Conservation (phyloP, 2,888 invertebrate species). For the Lepetodrilus schrolli region DNA sequence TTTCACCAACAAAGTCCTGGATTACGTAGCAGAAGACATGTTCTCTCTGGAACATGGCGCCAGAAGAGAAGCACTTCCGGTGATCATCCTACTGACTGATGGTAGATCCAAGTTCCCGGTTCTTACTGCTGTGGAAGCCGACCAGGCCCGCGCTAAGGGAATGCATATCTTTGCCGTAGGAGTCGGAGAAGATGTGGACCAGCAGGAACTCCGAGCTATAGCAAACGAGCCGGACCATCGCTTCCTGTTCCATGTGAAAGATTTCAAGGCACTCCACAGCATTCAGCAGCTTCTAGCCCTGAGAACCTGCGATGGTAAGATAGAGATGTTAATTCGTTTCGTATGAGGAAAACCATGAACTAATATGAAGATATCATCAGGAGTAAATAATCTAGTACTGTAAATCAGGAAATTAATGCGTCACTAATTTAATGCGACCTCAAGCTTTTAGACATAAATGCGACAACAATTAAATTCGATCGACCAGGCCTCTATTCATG, state of each 20-base stretch:
- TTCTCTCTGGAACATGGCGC: conserved; percentile 35
- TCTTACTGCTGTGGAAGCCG: neutral
- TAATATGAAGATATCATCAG: too few relatives aligned
- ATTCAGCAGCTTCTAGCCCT: conserved; percentile 17
- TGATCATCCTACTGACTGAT: conserved; percentile 1
- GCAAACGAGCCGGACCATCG: neutral
- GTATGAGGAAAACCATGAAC: too few relatives aligned
- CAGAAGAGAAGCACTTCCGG: neutral
- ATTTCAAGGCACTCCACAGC: neutral
- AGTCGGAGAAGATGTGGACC: conserved; percentile 1
- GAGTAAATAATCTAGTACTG: too few relatives aligned
- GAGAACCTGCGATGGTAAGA: conserved; percentile 21
- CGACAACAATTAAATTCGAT: too few relatives aligned
- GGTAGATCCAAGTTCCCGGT: neutral
- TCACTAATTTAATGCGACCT: too few relatives aligned
- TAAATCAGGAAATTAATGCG: too few relatives aligned
- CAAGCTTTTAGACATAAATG: too few relatives aligned
- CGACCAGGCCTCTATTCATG: too few relatives aligned
- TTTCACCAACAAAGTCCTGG: conserved; percentile 45
- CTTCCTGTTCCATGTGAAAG: conserved; percentile 9
- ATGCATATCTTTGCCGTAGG: conserved; percentile 22
- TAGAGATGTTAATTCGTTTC: too few relatives aligned
- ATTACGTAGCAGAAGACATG: conserved; percentile 41
- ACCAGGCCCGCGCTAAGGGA: neutral
- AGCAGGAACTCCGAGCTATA: neutral